These are phyloP conservation scores for Epicauta chinensis DNA, from an alignment of 1,140 invertebrate genomes.

Conservation along the genomic window DNA sequence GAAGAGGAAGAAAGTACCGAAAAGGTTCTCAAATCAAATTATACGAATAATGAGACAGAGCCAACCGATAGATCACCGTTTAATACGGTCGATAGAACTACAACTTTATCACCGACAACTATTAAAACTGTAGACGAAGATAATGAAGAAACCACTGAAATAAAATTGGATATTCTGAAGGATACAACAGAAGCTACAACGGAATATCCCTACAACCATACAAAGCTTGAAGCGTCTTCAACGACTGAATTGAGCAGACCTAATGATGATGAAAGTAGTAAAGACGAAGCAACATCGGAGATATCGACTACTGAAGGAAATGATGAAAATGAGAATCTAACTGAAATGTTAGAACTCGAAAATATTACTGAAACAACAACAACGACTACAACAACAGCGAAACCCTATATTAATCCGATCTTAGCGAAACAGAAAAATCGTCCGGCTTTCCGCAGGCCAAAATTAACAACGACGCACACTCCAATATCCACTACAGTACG, in stretches of 20 bases:
- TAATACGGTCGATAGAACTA: constrained; percentile 1
- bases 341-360: background rate
- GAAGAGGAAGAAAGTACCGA: background rate
- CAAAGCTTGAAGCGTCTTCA: too few species aligned
- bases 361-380: background rate
- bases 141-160: background rate
- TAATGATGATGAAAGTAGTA: too few species aligned
- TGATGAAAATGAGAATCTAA: background rate
- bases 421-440: constrained; percentile 7
- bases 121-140: background rate
- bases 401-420: constrained; percentile 6
- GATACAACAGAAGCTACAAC: too few species aligned
- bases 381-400: constrained; percentile 4
- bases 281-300: background rate
- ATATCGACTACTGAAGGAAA: too few species aligned
- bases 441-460: constrained; percentile 1
- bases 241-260: too few species aligned
- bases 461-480: constrained; percentile 2
- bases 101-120: background rate
- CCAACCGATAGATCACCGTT: constrained; percentile 4
- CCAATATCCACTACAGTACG: background rate
- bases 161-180: too few species aligned
- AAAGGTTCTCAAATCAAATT: too few species aligned
- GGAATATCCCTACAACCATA: too few species aligned
- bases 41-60: too few species aligned